Percentiles rank a stretch among this genome's conserved stretches.
Conservation (phyloP, 2,797 vertebrate species). For the Xerus rutilus region DNA sequence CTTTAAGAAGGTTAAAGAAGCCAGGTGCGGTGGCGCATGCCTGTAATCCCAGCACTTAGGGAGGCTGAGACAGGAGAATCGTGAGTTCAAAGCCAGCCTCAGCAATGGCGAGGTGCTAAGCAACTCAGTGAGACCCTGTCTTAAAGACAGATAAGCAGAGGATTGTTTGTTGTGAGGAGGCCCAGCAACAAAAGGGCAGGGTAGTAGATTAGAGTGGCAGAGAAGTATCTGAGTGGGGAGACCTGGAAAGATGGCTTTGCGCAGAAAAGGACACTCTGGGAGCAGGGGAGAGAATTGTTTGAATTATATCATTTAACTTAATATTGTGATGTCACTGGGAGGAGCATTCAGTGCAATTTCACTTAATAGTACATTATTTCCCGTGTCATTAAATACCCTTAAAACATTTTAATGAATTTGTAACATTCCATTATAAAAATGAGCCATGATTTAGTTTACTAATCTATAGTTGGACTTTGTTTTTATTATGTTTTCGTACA, state of each 20-base stretch:
- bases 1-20: conserved; percentile 16
- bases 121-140: background rate
- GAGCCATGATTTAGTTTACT: conserved; percentile 41
- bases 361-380: conserved; percentile 11
- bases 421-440: conserved; percentile 16
- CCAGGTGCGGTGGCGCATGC: no score
- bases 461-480: background rate
- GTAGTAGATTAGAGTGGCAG: background rate
- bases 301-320: background rate
- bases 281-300: background rate
- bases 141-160: background rate
- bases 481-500: background rate
- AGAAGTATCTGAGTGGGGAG: background rate
- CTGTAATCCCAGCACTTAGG: no score
- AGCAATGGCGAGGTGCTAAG: no score
- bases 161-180: background rate
- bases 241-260: background rate
- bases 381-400: conserved; percentile 44
- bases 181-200: background rate
- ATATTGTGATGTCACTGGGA: background rate
- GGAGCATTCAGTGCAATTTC: conserved; percentile 12
- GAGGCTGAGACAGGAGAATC: no score
- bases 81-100: no score
- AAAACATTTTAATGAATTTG: conserved; percentile 5
- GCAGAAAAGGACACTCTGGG: background rate